Evolutionary conservation across 2,797 vertebrate species (phyloP), one percentile per base, ranked within the genome.

Genomic region (Thaleichthys pacificus): DNA sequence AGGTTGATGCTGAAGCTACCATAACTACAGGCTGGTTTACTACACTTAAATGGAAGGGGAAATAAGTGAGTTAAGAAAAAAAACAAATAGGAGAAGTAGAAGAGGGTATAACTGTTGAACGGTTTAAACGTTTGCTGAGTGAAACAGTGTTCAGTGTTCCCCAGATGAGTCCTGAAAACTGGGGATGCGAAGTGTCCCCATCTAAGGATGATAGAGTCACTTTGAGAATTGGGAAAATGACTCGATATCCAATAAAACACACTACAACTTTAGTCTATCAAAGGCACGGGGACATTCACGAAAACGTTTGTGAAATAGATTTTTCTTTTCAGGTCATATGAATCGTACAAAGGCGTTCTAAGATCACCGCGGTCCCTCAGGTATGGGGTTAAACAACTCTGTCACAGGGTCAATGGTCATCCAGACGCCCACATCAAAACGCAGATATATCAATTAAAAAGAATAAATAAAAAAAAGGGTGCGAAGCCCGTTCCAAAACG

Each of bases 361-460:
- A 89, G 90, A 71, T 71, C 83, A 73, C 66, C 1, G 12, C 61
- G 15, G 76, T 87, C 87, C 87, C 86, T 83, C 19, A 73, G 86
- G 82, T 54, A n/a, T 54, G 1, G 69, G 68, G 72, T 80, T 82
- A 85, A 89, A 84, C 88, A 76, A 68, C 87, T 79, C 79, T 91
- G 91, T 92, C 92, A 91, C 79, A 26, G 88, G 42, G 92, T 92
- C 92, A 93, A 91, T 90, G 91, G 89, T 91, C 92, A 92, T 94
- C 89, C 87, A 81, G 86, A 80, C 19, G 51, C 71, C 76, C 85
- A 88, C 88, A 84, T 88, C 88, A 86, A 86, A 88, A 90, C 92
- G 88, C 89, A 93, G 91, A 93, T 92, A 92, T 86, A 92, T 91
- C 93, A 94, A 94, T 94, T 93, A 92, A 92, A 92, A 92, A 91